phyloP scores from a whole-genome alignment of 2,797 vertebrate genomes.

The Melanotaenia boesemani region DNA sequence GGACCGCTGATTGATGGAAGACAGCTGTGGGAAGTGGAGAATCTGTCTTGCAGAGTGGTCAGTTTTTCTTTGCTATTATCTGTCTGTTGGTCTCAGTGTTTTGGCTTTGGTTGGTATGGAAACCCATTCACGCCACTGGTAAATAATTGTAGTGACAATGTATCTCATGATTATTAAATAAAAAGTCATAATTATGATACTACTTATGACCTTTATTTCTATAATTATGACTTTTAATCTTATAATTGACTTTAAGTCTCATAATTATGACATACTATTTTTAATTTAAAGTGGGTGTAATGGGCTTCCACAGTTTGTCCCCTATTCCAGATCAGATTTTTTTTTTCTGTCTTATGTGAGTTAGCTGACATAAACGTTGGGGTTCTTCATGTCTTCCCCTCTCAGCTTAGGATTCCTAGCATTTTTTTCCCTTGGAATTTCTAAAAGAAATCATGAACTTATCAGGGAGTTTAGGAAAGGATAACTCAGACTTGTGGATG shows the following conservation, averaged over 20 bases:
- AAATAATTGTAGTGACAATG: too few relatives aligned
- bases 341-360: constrained; percentile 4
- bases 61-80: constrained; percentile 33
- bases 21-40: constrained; percentile 17
- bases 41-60: constrained; percentile 41
- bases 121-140: too few relatives aligned
- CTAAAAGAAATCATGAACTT: constrained; percentile 27
- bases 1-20: constrained; percentile 36
- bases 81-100: too few relatives aligned
- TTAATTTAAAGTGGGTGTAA: too few relatives aligned
- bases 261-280: too few relatives aligned
- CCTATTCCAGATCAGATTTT: too few relatives aligned
- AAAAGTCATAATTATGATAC: too few relatives aligned
- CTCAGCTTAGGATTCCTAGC: constrained; percentile 18
- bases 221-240: background rate
- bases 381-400: too few relatives aligned
- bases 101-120: background rate
- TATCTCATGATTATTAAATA: too few relatives aligned
- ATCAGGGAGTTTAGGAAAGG: constrained; percentile 21
- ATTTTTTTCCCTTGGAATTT: constrained; percentile 33
- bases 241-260: background rate
- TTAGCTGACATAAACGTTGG: too few relatives aligned
- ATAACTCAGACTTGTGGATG: constrained; percentile 15
- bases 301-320: background rate
- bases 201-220: too few relatives aligned